Percentiles rank a stretch among this genome's conserved stretches.
These are phyloP conservation scores for Drosophila prolongata DNA, from an alignment of 2,888 invertebrate species.

Conservation along the genomic window DNA sequence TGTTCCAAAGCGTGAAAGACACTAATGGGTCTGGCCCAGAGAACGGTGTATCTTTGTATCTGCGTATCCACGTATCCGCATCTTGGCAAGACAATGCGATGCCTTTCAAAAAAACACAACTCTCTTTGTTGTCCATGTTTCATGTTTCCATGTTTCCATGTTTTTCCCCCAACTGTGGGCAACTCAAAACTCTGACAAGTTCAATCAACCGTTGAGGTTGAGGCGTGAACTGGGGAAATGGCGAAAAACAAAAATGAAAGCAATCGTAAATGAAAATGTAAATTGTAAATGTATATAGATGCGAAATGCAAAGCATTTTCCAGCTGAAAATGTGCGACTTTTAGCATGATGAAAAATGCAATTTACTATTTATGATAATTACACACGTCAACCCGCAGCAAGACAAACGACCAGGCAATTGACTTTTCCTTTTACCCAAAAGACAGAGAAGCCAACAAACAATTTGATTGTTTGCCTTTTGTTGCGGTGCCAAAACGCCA, in stretches of 20 bases:
- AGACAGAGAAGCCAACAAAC: slow-evolving; percentile 35
- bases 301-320: slow-evolving; percentile 67
- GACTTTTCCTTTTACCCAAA: slow-evolving; percentile 71
- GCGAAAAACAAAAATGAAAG: slow-evolving; percentile 40
- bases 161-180: slow-evolving; percentile 35
- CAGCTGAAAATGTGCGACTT: slow-evolving; percentile 74
- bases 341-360: slow-evolving; percentile 70
- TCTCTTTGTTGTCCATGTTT: slow-evolving; percentile 35
- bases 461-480: slow-evolving; percentile 59
- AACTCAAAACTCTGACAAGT: slow-evolving; percentile 65
- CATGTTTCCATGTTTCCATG: slow-evolving; percentile 36
- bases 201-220: slow-evolving; percentile 74
- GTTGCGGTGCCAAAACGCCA: slow-evolving; percentile 29
- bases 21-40: slow-evolving; percentile 54
- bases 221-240: slow-evolving; percentile 68
- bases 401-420: slow-evolving; percentile 55
- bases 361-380: slow-evolving; percentile 75
- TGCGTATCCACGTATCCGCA: slow-evolving; percentile 45
- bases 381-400: slow-evolving; percentile 58
- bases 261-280: slow-evolving; percentile 56
- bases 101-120: slow-evolving; percentile 57
- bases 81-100: slow-evolving; percentile 50
- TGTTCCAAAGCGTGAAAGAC: slow-evolving; percentile 56
- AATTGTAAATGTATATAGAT: slow-evolving; percentile 47
- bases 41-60: slow-evolving; percentile 34